These are phyloP conservation scores for Eristalis intricaria DNA, from an alignment of 2,888 invertebrate genomes.

Conservation along the genomic window DNA sequence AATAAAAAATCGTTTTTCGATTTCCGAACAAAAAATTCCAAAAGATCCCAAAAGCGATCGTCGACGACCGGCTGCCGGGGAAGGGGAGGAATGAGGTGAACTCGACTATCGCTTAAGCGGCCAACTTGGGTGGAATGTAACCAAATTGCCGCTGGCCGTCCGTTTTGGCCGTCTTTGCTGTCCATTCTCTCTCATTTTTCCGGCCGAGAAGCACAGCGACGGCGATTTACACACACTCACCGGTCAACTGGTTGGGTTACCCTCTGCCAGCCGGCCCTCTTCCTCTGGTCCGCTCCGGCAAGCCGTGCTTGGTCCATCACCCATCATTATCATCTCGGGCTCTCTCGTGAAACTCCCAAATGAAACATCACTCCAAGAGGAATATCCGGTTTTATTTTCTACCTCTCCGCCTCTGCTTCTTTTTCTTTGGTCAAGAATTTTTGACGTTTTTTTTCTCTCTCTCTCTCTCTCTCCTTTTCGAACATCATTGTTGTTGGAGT, in stretches of 20 bases:
- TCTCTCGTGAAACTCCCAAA: constrained; percentile 61
- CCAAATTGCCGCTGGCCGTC: constrained; percentile 63
- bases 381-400: constrained; percentile 65
- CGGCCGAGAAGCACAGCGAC: constrained; percentile 19
- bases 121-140: constrained; percentile 36
- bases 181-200: constrained; percentile 3
- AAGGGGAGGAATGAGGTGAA: constrained; percentile 25
- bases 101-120: not conserved
- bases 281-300: not conserved
- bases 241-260: constrained; percentile 41
- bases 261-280: not conserved
- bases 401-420: constrained; percentile 2
- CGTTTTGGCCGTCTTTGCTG: not conserved
- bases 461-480: constrained; percentile 1
- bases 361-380: constrained; percentile 64
- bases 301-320: constrained; percentile 33
- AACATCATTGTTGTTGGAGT: constrained; percentile 45
- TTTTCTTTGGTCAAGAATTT: constrained; percentile 66
- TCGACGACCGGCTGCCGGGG: not conserved
- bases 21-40: constrained; percentile 66
- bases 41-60: constrained; percentile 55
- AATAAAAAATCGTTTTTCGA: constrained; percentile 72
- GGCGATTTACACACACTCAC: constrained; percentile 33
- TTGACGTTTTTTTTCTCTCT: constrained; percentile 37
- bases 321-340: constrained; percentile 61